Conservation (phyloP, 2,888 invertebrate genomes). For the Actias luna region DNA sequence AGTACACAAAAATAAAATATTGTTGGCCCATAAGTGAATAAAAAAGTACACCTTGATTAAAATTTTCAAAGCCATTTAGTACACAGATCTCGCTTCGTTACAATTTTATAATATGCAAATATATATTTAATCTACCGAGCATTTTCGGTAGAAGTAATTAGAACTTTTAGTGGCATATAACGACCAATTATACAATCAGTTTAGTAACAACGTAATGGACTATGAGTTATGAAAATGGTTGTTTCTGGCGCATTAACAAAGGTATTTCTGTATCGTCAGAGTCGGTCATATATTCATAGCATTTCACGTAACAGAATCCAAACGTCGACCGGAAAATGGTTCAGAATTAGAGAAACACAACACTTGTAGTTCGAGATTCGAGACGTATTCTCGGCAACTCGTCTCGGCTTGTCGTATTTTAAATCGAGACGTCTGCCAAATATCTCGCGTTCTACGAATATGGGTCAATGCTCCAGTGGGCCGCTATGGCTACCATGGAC, state of each 20-base stretch:
- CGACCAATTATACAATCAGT: background rate
- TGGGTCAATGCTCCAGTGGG: slow-evolving; percentile 76
- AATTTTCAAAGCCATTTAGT: no score
- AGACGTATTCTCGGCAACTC: slow-evolving; percentile 15
- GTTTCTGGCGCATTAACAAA: slow-evolving; percentile 15
- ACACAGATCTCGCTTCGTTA: no score
- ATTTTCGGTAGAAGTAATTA: background rate
- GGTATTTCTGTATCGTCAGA: slow-evolving; percentile 7
- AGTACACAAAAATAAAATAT: no score
- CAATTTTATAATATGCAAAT: no score
- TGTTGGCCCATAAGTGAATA: no score
- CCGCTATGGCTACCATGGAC: slow-evolving; percentile 14
- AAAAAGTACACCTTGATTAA: no score
- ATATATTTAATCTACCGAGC: no score
- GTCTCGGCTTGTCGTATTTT: slow-evolving; percentile 54
- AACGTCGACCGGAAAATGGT: slow-evolving; percentile 26
- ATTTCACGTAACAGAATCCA: slow-evolving; percentile 1
- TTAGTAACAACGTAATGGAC: background rate
- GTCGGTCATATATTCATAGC: slow-evolving; percentile 10
- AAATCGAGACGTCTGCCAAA: slow-evolving; percentile 65
- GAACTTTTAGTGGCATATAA: background rate
- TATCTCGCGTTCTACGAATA: slow-evolving; percentile 55
- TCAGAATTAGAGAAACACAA: slow-evolving; percentile 35
- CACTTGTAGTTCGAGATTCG: slow-evolving; percentile 21
- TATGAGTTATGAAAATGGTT: background rate